Evolutionary conservation across 2,797 vertebrate genomes (phyloP), one percentile per base, ranked within the genome.

Genomic region (Eutrigla gurnardus): DNA sequence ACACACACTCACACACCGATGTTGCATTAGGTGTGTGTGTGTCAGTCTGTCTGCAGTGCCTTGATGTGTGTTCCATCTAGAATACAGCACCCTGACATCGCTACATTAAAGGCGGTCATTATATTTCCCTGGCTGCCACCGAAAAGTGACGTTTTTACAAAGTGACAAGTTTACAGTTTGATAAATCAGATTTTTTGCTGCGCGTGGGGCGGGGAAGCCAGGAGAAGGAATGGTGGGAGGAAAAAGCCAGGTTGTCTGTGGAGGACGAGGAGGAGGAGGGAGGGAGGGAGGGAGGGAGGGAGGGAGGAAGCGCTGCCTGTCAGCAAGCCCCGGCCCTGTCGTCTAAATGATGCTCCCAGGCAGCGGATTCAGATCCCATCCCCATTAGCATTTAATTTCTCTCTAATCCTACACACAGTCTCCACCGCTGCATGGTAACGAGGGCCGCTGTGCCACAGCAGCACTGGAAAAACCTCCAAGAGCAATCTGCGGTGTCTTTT

Each of bases 301-400:
- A 68, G 64, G 74, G 81, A 78, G 86, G 70, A 65, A 84, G 79
- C 43, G 67, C 78, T 88, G 88, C 86, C 93, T 95, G 92, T 95
- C 93, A 94, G 80, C 69, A 68, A 86, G 80, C 90, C 84, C 81
- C 82, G 52, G 83, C 86, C 84, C 80, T 81, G 91, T 79, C 86
- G 89, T 91, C 91, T 93, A 94, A 94, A 94, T 92, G 91, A 92
- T 90, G 85, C 91, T 90, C 89, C 91, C 84, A 89, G 90, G 92
- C 91, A 92, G 87, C 86, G 49, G 89, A 92, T 94, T 95, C 91
- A 89, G 86, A 94, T 93, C 91, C 93, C 90, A 92, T 93, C 90
- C 93, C 94, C 93, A 94, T 95, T 95, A 95, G 93, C 94, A 95
- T 95, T 95, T 95, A 93, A 94, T 95, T 95, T 94, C 92, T 92